phyloP scores from a whole-genome alignment of 2,888 invertebrate genomes.

The Acanthoscelides obtectus region DNA sequence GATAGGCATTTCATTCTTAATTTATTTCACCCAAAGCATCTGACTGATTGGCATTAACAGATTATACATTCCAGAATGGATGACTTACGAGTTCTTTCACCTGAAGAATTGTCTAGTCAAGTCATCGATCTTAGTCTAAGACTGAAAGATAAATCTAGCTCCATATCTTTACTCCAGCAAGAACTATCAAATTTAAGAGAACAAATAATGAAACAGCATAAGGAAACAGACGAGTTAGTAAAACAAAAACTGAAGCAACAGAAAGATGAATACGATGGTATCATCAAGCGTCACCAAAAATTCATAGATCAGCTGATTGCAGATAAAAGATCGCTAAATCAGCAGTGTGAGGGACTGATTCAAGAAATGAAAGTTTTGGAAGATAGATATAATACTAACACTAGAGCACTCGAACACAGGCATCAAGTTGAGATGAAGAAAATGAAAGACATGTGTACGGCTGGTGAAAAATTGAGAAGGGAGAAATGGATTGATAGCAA shows the following conservation, averaged over 20 bases:
- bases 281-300: constrained; percentile 73
- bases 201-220: constrained; percentile 42
- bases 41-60: no score
- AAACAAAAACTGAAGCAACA: constrained; percentile 52
- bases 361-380: constrained; percentile 62
- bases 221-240: constrained; percentile 44
- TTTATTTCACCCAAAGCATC: no score
- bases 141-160: constrained; percentile 57
- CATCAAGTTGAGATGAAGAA: constrained; percentile 71
- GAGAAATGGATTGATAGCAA: constrained; percentile 81
- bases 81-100: constrained; percentile 52
- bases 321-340: constrained; percentile 73
- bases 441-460: constrained; percentile 70
- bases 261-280: constrained; percentile 67
- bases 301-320: constrained; percentile 78
- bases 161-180: constrained; percentile 56
- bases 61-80: constrained; percentile 52
- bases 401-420: constrained; percentile 68
- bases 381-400: constrained; percentile 58
- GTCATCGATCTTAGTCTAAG: constrained; percentile 58
- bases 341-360: constrained; percentile 67
- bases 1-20: no score
- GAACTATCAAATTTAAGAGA: constrained; percentile 57
- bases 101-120: constrained; percentile 58
- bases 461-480: constrained; percentile 68